Conservation (phyloP, 2,888 invertebrate genomes). For the Onchidella celtica region DNA sequence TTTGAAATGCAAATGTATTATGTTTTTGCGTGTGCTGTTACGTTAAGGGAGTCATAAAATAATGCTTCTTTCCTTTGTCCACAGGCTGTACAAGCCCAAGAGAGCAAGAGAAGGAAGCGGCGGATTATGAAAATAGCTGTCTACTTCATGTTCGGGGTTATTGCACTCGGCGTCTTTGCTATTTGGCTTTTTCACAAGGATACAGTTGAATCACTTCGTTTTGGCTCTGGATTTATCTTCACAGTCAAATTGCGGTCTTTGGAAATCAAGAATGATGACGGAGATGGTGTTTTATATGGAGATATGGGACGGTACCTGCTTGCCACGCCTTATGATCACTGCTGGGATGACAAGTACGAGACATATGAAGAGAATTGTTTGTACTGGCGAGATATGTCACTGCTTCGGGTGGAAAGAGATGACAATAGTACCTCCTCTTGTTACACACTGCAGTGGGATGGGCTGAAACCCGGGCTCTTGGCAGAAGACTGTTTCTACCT, state of each 20-base stretch:
- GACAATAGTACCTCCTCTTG: conserved; percentile 51
- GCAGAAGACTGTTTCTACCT: conserved; percentile 59
- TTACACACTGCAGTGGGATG: conserved; percentile 55
- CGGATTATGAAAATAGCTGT: conserved; percentile 60
- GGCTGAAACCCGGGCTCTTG: conserved; percentile 41
- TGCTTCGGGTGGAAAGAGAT: conserved; percentile 49
- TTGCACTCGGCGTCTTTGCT: conserved; percentile 57
- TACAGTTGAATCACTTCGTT: conserved; percentile 52
- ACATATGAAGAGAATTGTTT: conserved; percentile 52
- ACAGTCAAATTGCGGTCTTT: conserved; percentile 57
- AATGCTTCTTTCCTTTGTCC: conserved; percentile 7
- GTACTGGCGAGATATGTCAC: conserved; percentile 55
- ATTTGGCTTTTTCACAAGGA: conserved; percentile 61
- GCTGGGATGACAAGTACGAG: conserved; percentile 49
- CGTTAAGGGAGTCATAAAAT: no score
- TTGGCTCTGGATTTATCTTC: conserved; percentile 54
- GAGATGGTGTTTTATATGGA: conserved; percentile 56
- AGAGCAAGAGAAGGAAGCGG: conserved; percentile 58
- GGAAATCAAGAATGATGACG: conserved; percentile 53
- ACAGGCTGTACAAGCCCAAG: conserved; percentile 60
- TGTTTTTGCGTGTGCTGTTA: no score
- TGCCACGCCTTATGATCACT: conserved; percentile 55
- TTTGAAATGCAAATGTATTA: no score
- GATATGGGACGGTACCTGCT: conserved; percentile 55
- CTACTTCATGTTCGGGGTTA: conserved; percentile 58